phyloP scores from a whole-genome alignment of 2,888 invertebrate genomes.

The Iphiclides podalirius region DNA sequence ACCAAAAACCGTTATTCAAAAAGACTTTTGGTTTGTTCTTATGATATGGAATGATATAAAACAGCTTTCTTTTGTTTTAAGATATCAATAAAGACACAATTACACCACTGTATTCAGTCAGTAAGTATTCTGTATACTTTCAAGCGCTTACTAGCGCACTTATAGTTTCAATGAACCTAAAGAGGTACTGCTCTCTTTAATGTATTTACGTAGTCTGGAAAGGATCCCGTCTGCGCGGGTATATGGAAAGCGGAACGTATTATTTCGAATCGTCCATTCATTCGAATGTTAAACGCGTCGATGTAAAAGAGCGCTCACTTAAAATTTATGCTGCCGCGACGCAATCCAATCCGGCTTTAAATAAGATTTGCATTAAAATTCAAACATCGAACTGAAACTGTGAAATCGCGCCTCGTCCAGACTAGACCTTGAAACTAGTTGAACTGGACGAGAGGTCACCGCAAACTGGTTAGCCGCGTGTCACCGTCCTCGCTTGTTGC shows the following conservation, averaged over 20 bases:
- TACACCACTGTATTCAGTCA: no score
- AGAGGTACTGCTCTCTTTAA: neutral
- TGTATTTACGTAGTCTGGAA: neutral
- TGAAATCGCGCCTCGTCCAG: slow-evolving; percentile 28
- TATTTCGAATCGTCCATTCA: neutral
- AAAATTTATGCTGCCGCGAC: slow-evolving; percentile 11
- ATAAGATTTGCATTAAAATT: slow-evolving; percentile 22
- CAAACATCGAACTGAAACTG: slow-evolving; percentile 24
- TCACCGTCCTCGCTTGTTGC: slow-evolving; percentile 38
- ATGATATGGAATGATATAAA: no score
- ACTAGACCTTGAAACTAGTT: slow-evolving; percentile 56
- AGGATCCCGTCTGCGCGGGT: neutral
- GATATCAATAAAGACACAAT: no score
- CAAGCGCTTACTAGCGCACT: no score
- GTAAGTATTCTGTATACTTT: no score
- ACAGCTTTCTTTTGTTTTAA: no score
- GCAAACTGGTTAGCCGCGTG: slow-evolving; percentile 47
- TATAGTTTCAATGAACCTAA: no score
- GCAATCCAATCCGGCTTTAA: slow-evolving; percentile 13
- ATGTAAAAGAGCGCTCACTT: neutral
- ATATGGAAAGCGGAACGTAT: neutral
- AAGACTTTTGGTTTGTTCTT: no score
- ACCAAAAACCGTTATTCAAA: no score
- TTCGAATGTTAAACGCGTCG: neutral
- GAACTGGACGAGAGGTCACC: slow-evolving; percentile 50